phyloP scores from a whole-genome alignment of 2,888 invertebrate genomes.

The Eupithecia pulchellata region DNA sequence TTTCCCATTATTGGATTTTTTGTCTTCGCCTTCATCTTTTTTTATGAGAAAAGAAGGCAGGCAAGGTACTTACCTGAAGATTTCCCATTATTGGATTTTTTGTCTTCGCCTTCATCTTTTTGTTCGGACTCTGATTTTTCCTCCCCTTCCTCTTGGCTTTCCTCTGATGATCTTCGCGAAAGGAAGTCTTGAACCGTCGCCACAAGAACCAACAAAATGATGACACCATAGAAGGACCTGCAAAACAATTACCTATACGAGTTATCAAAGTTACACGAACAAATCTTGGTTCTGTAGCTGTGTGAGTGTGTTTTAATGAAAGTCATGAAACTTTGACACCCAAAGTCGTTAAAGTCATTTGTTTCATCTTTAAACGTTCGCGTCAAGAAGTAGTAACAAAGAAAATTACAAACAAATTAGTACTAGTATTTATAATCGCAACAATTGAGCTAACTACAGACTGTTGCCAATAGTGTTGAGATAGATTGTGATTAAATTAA shows the following conservation, averaged over 20 bases:
- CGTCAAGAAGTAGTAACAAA: no score
- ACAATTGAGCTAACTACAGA: no score
- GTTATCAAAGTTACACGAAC: neutral
- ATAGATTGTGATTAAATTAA: no score
- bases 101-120: constrained; percentile 52
- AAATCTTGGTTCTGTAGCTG: no score
- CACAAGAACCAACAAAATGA: constrained; percentile 71
- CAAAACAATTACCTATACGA: neutral
- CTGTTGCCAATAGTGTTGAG: no score
- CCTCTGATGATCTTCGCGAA: constrained; percentile 54
- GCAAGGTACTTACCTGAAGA: constrained; percentile 52
- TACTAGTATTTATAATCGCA: no score
- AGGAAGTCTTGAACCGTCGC: constrained; percentile 79
- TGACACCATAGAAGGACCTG: constrained; percentile 75
- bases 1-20: constrained; percentile 46
- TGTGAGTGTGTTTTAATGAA: no score
- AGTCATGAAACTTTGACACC: no score
- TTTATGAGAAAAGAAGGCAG: neutral
- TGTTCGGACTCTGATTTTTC: constrained; percentile 54
- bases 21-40: constrained; percentile 50
- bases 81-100: constrained; percentile 46
- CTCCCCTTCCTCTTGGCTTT: constrained; percentile 53
- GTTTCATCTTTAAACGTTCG: no score
- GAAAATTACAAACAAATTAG: no score
- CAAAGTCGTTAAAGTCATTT: no score